phyloP scores from a whole-genome alignment of 2,797 vertebrate genomes.

The Dendrocincla tyrannina region DNA sequence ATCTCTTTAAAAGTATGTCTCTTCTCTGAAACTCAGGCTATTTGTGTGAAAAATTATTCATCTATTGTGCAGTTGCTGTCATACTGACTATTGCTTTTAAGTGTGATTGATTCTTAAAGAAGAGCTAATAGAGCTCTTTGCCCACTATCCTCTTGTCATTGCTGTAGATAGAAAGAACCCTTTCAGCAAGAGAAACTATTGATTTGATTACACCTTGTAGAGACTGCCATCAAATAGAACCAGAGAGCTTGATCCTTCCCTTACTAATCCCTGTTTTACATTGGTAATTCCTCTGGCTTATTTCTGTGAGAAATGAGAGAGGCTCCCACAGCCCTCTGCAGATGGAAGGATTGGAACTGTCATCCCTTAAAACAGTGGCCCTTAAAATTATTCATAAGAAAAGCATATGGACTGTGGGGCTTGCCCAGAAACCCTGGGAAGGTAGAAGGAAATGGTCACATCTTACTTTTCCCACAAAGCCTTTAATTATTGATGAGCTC shows the following conservation, averaged over 20 bases:
- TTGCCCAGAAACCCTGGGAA: neutral
- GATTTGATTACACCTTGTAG: conserved; percentile 18
- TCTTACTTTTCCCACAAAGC: neutral
- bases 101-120: conserved; percentile 22
- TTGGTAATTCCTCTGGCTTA: neutral
- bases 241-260: neutral
- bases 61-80: neutral
- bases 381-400: neutral
- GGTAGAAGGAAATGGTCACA: neutral
- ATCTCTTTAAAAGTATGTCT: neutral
- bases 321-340: neutral
- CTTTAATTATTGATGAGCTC: conserved; percentile 35
- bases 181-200: conserved; percentile 12
- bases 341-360: neutral
- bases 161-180: conserved; percentile 22
- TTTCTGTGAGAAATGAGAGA: neutral
- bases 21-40: neutral
- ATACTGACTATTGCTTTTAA: conserved; percentile 5
- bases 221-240: neutral
- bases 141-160: conserved; percentile 7
- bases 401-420: neutral
- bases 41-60: neutral
- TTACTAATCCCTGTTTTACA: neutral
- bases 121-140: conserved; percentile 12
- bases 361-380: neutral